These are phyloP conservation scores for Monochamus alternatus DNA, from an alignment of 2,888 invertebrate species.

Conservation along the genomic window DNA sequence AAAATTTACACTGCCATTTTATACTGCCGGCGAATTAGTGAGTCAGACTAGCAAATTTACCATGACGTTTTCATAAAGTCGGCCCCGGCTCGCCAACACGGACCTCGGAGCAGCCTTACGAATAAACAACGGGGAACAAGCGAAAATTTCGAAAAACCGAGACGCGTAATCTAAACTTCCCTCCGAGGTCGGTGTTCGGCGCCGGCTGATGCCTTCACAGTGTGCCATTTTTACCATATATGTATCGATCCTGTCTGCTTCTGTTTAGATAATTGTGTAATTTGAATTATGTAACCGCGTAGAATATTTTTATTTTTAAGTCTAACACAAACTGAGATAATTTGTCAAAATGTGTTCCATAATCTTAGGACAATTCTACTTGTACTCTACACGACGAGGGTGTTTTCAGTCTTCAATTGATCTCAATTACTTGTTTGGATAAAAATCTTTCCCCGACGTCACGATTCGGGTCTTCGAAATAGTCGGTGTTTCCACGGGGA, in stretches of 20 bases:
- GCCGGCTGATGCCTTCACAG: conserved; percentile 18
- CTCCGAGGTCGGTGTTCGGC: conserved; percentile 9
- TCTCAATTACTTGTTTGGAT: conserved; percentile 36
- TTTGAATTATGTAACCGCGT: conserved; percentile 26
- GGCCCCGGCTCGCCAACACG: neutral
- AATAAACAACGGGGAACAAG: neutral
- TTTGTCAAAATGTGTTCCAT: conserved; percentile 40
- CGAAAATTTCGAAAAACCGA: neutral
- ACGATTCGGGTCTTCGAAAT: conserved; percentile 1
- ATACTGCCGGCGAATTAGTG: conserved; percentile 56
- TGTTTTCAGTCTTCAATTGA: conserved; percentile 38
- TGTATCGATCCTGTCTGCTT: conserved; percentile 21
- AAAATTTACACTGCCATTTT: conserved; percentile 56
- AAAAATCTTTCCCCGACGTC: conserved; percentile 34
- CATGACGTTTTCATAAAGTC: conserved; percentile 38
- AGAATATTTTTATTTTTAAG: conserved; percentile 26
- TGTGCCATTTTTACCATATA: conserved; percentile 33
- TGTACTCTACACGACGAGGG: conserved; percentile 28
- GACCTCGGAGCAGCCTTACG: conserved; percentile 17
- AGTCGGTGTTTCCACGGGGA: neutral
- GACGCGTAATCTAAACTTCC: too few relatives aligned
- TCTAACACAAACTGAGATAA: conserved; percentile 35
- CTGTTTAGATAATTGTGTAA: conserved; percentile 28
- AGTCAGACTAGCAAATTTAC: conserved; percentile 37
- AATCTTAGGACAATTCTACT: conserved; percentile 29